A percentile compares a stretch with the other conserved stretches of the same genome.
phyloP scores from a whole-genome alignment of 2,888 invertebrate genomes.

The Stramonita haemastoma region DNA sequence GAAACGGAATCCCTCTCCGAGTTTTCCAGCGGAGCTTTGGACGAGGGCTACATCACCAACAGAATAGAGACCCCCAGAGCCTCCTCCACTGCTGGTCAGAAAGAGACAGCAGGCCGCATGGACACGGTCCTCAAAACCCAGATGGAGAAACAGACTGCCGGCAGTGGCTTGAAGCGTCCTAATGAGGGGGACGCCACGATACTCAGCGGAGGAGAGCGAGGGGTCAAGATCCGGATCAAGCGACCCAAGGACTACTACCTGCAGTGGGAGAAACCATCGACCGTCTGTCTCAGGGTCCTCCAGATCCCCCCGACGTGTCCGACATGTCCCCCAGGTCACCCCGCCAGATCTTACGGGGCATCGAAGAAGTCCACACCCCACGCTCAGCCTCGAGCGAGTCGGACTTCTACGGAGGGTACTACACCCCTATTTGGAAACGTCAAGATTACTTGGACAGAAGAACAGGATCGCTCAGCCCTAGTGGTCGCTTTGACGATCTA shows the following conservation, averaged over 20 bases:
- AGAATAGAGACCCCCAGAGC: slow-evolving; percentile 15
- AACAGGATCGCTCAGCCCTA: slow-evolving; percentile 24
- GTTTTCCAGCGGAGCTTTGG: slow-evolving; percentile 47
- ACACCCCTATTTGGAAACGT: neutral
- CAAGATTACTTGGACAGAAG: neutral
- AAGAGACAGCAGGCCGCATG: neutral
- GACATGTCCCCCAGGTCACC: slow-evolving; percentile 38
- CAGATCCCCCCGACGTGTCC: slow-evolving; percentile 16
- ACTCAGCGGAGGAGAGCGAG: slow-evolving; percentile 32
- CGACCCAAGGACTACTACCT: slow-evolving; percentile 53
- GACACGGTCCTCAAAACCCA: neutral
- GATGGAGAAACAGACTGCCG: neutral
- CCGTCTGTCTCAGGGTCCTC: slow-evolving; percentile 50
- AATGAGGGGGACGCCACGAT: neutral
- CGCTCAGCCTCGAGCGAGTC: slow-evolving; percentile 7
- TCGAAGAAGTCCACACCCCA: neutral
- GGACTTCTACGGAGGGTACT: slow-evolving; percentile 11
- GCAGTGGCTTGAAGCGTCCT: neutral
- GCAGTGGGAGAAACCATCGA: slow-evolving; percentile 56
- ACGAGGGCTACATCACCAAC: slow-evolving; percentile 33
- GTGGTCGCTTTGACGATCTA: neutral
- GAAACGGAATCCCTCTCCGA: slow-evolving; percentile 47
- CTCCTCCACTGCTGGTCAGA: neutral
- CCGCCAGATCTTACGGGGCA: slow-evolving; percentile 16
- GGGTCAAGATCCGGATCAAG: slow-evolving; percentile 48